phyloP scores from a whole-genome alignment of 2,888 invertebrate genomes.

The Trachelus tabidus region DNA sequence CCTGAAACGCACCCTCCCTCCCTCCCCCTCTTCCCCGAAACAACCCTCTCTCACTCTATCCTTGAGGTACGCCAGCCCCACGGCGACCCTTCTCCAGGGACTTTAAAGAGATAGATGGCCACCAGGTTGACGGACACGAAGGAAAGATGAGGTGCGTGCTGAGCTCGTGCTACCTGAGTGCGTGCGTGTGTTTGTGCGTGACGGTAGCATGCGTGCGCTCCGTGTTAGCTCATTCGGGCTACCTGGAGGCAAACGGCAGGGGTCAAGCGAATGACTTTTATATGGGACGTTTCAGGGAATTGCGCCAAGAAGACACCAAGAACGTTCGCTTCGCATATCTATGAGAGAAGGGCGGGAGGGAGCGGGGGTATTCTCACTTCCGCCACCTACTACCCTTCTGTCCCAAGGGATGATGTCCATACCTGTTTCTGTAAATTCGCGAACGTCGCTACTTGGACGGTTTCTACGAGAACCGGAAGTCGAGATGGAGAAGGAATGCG shows the following conservation, averaged over 20 bases:
- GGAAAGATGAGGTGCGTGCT: not conserved
- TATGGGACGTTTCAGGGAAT: not conserved
- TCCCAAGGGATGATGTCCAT: not conserved
- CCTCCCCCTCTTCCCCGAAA: too few relatives aligned
- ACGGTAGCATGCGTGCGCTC: not conserved
- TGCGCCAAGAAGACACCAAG: not conserved
- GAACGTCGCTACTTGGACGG: not conserved
- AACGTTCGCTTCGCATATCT: not conserved
- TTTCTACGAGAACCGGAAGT: not conserved
- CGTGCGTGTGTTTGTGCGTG: not conserved
- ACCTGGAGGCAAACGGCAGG: not conserved
- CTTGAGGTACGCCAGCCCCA: not conserved
- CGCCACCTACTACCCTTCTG: not conserved
- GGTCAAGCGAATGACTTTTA: not conserved
- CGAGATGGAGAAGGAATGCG: not conserved
- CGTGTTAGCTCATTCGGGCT: not conserved
- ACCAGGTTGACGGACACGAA: not conserved
- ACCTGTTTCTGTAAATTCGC: not conserved
- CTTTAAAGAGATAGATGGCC: conserved; percentile 6
- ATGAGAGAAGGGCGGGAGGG: not conserved
- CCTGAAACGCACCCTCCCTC: not conserved
- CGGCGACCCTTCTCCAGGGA: not conserved
- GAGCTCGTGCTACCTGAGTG: not conserved
- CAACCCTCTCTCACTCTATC: not conserved
- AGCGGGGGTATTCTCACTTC: not conserved